These are phyloP conservation scores for Dysmachus trigonus DNA, from an alignment of 2,888 invertebrate genomes.

Conservation along the genomic window DNA sequence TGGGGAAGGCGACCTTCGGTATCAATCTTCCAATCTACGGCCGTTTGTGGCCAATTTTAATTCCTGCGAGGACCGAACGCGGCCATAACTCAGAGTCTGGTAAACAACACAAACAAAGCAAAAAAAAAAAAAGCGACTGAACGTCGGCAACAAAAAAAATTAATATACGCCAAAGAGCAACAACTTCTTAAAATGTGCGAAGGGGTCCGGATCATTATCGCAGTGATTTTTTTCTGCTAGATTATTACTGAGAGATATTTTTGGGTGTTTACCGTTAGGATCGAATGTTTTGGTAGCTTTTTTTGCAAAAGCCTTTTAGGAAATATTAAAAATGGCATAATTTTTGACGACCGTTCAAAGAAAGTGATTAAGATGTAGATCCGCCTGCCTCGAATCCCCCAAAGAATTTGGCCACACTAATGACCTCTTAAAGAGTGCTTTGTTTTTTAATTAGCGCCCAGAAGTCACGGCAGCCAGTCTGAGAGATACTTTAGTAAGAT, in stretches of 20 bases:
- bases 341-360: neutral
- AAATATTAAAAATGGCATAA: neutral
- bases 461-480: neutral
- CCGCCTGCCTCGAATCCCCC: neutral
- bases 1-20: conserved; percentile 18
- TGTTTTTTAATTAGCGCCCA: neutral
- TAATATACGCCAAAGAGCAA: neutral
- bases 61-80: neutral
- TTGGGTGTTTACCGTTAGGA: neutral
- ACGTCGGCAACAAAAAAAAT: neutral
- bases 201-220: neutral
- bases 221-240: neutral
- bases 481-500: neutral
- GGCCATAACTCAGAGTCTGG: neutral
- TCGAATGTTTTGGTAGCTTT: neutral
- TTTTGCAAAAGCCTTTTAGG: neutral
- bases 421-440: neutral
- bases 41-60: conserved; percentile 22
- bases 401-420: neutral
- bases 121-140: neutral
- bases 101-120: neutral
- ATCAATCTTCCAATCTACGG: conserved; percentile 16
- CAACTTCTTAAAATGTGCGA: conserved; percentile 11
- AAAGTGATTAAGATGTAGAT: neutral
- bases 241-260: neutral